A percentile compares a stretch with the other conserved stretches of the same genome.
Conservation (phyloP, 2,888 invertebrate species). For the Azorinus chamasolen region DNA sequence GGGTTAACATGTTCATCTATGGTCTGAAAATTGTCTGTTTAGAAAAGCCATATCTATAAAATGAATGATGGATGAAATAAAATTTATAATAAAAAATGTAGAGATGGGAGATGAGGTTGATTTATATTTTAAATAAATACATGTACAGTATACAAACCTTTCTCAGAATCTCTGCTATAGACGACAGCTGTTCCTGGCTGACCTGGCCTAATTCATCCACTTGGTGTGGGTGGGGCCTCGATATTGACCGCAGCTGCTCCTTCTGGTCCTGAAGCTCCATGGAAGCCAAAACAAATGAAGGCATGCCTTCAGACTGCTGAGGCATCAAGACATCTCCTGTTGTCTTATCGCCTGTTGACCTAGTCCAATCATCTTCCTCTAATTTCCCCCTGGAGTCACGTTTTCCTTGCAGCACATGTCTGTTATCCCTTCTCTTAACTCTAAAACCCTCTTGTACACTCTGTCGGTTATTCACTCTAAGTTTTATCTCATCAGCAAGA, state of each 20-base stretch:
- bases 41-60: too few species aligned
- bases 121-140: too few species aligned
- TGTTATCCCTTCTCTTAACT: slow-evolving; percentile 10
- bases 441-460: slow-evolving; percentile 50
- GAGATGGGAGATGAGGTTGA: too few species aligned
- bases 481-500: slow-evolving; percentile 58
- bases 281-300: slow-evolving; percentile 71
- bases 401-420: background rate
- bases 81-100: too few species aligned
- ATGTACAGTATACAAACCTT: slow-evolving; percentile 78
- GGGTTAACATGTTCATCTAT: too few species aligned
- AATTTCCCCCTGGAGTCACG: too few species aligned
- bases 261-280: slow-evolving; percentile 74
- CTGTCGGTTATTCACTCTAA: slow-evolving; percentile 35
- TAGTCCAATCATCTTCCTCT: background rate
- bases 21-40: too few species aligned
- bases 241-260: slow-evolving; percentile 72
- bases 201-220: slow-evolving; percentile 67
- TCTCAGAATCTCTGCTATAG: slow-evolving; percentile 80
- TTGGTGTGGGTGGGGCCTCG: slow-evolving; percentile 74
- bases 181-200: slow-evolving; percentile 67
- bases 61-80: too few species aligned
- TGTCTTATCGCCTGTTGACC: background rate
- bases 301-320: slow-evolving; percentile 56
- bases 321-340: slow-evolving; percentile 34